Conservation (phyloP, 2,797 vertebrate genomes). For the Carcharodon carcharias region DNA sequence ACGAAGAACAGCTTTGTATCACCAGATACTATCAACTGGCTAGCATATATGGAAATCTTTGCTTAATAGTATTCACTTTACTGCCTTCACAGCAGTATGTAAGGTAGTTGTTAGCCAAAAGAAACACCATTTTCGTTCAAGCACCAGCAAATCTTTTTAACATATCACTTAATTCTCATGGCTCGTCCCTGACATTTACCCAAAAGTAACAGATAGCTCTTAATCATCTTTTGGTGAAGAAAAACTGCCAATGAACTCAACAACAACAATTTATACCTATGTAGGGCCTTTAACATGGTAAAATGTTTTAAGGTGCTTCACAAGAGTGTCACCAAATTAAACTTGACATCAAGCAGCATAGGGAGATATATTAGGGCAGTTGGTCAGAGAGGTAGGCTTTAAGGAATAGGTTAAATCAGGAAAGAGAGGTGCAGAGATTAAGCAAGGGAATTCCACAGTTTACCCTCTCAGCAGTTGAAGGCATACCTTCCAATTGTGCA, state of each 20-base stretch:
- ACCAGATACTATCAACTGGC: no score
- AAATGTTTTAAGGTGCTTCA: no score
- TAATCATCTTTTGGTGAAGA: neutral
- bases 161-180: neutral
- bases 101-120: neutral
- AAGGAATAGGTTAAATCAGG: no score
- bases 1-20: neutral
- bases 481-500: neutral
- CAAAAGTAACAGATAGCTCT: neutral
- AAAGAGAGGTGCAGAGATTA: no score
- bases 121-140: neutral
- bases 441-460: no score
- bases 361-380: no score
- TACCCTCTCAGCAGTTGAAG: no score
- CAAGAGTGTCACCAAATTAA: no score
- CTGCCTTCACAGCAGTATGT: neutral
- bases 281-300: no score
- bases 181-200: neutral
- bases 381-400: no score
- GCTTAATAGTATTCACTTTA: neutral
- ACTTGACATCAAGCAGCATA: no score
- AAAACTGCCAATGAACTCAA: neutral
- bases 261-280: no score
- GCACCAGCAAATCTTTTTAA: neutral
- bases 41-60: neutral